Percentiles rank a stretch among this genome's conserved stretches.
Conservation (phyloP, 2,797 vertebrate species). For the Falco rusticolus region DNA sequence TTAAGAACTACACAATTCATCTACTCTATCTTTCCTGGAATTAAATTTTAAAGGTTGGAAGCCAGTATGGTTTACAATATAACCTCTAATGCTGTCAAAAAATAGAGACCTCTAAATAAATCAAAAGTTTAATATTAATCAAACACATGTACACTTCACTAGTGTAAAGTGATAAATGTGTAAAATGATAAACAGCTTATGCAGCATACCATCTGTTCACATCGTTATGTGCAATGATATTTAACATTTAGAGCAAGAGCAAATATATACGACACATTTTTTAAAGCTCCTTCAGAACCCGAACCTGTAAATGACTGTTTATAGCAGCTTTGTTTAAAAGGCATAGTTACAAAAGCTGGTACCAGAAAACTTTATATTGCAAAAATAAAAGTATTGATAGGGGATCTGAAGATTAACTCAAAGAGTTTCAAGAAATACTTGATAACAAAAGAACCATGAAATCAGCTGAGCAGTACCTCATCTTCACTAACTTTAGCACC, state of each 20-base stretch:
- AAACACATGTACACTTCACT: slow-evolving; percentile 20
- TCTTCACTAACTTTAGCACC: background rate
- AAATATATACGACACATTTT: slow-evolving; percentile 48
- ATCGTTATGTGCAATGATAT: slow-evolving; percentile 44
- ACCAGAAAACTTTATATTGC: background rate
- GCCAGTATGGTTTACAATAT: background rate
- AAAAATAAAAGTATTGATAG: slow-evolving; percentile 13
- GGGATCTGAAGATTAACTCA: background rate
- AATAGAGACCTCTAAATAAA: slow-evolving; percentile 19
- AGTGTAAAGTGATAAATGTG: slow-evolving; percentile 52
- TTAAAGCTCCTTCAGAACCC: slow-evolving; percentile 39
- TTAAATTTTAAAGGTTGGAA: background rate
- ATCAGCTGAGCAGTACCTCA: background rate
- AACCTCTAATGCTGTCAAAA: background rate
- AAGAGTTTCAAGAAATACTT: background rate
- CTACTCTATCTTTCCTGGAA: background rate
- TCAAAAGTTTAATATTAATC: slow-evolving; percentile 61
- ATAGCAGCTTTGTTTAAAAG: slow-evolving; percentile 42
- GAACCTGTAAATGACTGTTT: slow-evolving; percentile 32
- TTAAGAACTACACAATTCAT: background rate
- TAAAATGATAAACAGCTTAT: slow-evolving; percentile 56
- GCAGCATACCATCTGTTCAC: slow-evolving; percentile 63
- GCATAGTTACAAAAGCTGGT: background rate
- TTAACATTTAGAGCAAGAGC: slow-evolving; percentile 60
- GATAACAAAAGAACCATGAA: background rate